Evolutionary conservation across 2,888 invertebrate genomes (phyloP).

Genomic region (Ennomos erosarius): DNA sequence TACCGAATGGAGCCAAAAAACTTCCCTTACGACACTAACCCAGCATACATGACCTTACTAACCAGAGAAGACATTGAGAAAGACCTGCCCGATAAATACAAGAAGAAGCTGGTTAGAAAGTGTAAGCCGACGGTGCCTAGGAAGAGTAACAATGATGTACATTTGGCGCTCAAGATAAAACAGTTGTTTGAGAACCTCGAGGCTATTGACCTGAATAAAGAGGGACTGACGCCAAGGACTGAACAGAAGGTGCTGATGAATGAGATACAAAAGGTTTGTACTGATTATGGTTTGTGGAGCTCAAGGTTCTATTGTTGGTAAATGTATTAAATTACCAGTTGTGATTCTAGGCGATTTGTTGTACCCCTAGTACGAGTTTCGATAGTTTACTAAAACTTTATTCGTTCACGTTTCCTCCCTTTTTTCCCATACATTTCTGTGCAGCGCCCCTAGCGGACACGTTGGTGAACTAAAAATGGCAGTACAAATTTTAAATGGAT

Average conservation of each 20-base stretch:
- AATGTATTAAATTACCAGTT: no score
- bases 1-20: constrained; percentile 56
- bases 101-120: constrained; percentile 56
- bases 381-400: no score
- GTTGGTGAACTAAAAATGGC: no score
- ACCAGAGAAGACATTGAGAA: constrained; percentile 78
- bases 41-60: constrained; percentile 81
- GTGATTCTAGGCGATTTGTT: no score
- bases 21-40: constrained; percentile 84
- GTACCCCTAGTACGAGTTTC: no score
- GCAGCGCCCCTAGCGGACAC: no score
- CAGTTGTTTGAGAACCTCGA: constrained; percentile 75
- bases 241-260: constrained; percentile 81
- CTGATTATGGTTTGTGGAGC: no score
- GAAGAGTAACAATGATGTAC: constrained; percentile 64
- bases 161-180: constrained; percentile 75
- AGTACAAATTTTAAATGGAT: no score
- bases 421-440: no score
- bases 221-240: constrained; percentile 76
- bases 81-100: constrained; percentile 77
- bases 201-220: constrained; percentile 69
- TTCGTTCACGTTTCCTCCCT: no score
- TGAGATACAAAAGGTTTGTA: constrained; percentile 85
- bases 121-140: constrained; percentile 66
- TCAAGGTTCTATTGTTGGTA: no score